Base-by-base conservation (phyloP, 30 jellyfish, hydroid and myxozoan species). In the Phacellophora camtschatica region DNA sequence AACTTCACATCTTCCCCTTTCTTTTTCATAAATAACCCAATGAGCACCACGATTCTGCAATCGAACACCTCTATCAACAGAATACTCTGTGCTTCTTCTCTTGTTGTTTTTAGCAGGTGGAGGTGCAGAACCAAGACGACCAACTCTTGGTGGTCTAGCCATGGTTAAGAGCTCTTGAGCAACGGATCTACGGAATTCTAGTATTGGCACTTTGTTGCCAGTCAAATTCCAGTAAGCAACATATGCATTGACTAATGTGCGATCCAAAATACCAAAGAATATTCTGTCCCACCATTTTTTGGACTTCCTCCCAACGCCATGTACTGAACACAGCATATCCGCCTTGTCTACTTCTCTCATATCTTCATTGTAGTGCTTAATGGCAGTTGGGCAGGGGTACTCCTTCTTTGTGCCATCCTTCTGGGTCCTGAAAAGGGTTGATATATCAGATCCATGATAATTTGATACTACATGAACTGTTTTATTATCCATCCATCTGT, bases 311-410 rank as follows among this genome's bases (percentile, higher is more conserved):
- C 67, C 62, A 34, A 61, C 61, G 32, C 96, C 96, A 89, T 89
- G 59, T 31, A 72, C 16, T 4, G 97, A 46, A 89, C 96, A 82
- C 59, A 65, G 55, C 88, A 71, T 64, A 62, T 89, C 88, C 27
- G 97, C 96, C 68, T 89, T 82, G 64, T 89, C 97, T 32, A 71
- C 93, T 34, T 93, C 93, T 3, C 97, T 96, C 96, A 81, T 69
- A 43, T 42, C 25, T 41, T 22, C 35, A 32, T 83, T 86, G 31
- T 86, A 86, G 81, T 86, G 84, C 50, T 75, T 85, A 30, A 85
- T 82, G 7, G 84, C 90, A 33, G 22, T 23, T 37, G 94, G 88
- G 32, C 96, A 85, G 24, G 20, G 39, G 16, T 62, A 24, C 28
- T 15, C 46, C 24, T 41, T 29, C 50, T 66, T 39, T 22, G 85